A percentile compares a stretch with the other conserved stretches of the same genome.
These are phyloP conservation scores for Heliconius eleuchia DNA, from an alignment of 1,140 invertebrate species.

Conservation along the genomic window DNA sequence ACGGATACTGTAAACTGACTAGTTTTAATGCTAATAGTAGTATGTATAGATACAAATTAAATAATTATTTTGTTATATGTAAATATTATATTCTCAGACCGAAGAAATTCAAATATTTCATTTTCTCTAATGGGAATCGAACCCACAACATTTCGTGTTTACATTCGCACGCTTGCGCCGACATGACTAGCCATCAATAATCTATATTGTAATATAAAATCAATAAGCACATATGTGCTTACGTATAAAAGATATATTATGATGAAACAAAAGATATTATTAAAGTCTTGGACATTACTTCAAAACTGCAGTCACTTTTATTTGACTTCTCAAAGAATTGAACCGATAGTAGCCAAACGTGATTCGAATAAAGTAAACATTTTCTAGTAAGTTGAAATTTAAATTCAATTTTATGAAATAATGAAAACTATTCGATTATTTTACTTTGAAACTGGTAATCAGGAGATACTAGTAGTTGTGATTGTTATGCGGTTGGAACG, in stretches of 20 bases:
- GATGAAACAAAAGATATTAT: background rate
- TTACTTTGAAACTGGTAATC: background rate
- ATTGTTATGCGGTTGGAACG: too few relatives aligned
- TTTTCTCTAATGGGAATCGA: too few relatives aligned
- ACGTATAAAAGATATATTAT: background rate
- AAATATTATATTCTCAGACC: too few relatives aligned
- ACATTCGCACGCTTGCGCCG: too few relatives aligned
- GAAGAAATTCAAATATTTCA: too few relatives aligned
- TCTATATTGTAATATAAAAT: background rate
- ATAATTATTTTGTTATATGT: too few relatives aligned
- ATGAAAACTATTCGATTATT: background rate
- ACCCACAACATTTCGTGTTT: too few relatives aligned
- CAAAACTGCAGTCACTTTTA: slow-evolving; percentile 33
- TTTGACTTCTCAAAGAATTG: slow-evolving; percentile 35
- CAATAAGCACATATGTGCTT: background rate
- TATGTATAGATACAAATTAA: too few relatives aligned
- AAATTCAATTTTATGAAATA: slow-evolving; percentile 12
- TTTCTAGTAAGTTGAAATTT: slow-evolving; percentile 6
- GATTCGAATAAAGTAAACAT: slow-evolving; percentile 27
- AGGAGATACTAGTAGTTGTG: too few relatives aligned
- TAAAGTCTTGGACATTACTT: slow-evolving; percentile 25
- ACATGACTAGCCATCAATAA: too few relatives aligned
- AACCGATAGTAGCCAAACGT: slow-evolving; percentile 35
- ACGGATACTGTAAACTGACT: too few relatives aligned
- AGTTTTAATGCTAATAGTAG: too few relatives aligned